These are phyloP conservation scores for Goniozus legneri DNA, from an alignment of 1,140 invertebrate species.

Conservation along the genomic window DNA sequence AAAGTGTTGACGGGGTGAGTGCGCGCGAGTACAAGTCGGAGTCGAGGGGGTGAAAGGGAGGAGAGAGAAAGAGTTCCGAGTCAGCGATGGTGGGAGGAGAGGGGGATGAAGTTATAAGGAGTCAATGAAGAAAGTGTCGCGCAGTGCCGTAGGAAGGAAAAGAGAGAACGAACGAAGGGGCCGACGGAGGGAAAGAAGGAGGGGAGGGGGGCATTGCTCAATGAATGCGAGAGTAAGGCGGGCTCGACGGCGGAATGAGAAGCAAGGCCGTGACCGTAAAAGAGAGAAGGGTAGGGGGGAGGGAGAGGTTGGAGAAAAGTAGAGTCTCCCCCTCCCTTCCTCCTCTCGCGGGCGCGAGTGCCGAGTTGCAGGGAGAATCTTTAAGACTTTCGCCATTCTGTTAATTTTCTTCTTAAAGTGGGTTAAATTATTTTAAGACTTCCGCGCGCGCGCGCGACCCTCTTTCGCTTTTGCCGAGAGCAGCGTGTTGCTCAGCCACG, in stretches of 20 bases:
- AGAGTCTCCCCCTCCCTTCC: no score
- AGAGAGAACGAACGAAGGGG: no score
- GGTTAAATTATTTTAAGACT: constrained; percentile 51
- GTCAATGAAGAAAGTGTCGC: constrained; percentile 53
- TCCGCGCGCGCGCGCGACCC: constrained; percentile 17
- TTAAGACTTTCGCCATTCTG: constrained; percentile 52
- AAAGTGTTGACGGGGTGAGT: constrained; percentile 2
- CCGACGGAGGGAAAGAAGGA: no score
- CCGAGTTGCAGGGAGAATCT: constrained; percentile 40
- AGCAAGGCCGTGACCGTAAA: constrained; percentile 14
- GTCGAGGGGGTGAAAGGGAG: neutral
- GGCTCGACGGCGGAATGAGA: constrained; percentile 22
- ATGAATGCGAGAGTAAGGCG: constrained; percentile 50
- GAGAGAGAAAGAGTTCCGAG: neutral
- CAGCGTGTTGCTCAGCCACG: neutral
- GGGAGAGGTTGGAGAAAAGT: constrained; percentile 15
- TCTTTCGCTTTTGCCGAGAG: neutral
- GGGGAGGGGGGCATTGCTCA: constrained; percentile 41
- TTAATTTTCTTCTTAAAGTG: constrained; percentile 52
- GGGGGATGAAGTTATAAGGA: constrained; percentile 41
- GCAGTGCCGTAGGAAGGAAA: no score
- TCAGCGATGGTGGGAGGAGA: neutral
- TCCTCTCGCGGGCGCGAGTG: neutral
- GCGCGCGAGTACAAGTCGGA: neutral
- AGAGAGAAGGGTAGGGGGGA: constrained; percentile 15